phyloP scores from a whole-genome alignment of 1,140 invertebrate species.

The Sinonovacula constricta region DNA sequence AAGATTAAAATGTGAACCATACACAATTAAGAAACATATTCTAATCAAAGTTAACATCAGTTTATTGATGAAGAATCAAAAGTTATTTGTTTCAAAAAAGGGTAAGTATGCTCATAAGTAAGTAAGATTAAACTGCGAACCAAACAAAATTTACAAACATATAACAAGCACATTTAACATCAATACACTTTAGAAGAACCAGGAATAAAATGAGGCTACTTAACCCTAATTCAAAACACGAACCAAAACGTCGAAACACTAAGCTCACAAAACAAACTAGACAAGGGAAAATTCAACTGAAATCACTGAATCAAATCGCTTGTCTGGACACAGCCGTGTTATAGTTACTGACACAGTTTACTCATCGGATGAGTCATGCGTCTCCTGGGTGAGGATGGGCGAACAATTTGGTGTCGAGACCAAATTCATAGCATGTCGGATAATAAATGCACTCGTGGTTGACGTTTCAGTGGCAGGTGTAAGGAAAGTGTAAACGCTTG shows the following conservation, averaged over 20 bases:
- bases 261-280: slow-evolving; percentile 14
- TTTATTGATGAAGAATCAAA: too few species aligned
- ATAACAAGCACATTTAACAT: too few species aligned
- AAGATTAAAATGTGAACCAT: too few species aligned
- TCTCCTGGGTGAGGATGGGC: too few species aligned
- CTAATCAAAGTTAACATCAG: too few species aligned
- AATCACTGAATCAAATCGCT: slow-evolving; percentile 9
- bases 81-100: too few species aligned
- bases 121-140: slow-evolving; percentile 19
- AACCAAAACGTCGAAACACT: slow-evolving; percentile 19
- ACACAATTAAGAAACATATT: too few species aligned
- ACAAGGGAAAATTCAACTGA: too few species aligned
- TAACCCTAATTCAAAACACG: slow-evolving; percentile 11
- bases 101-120: slow-evolving; percentile 10
- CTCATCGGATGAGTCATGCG: slow-evolving; percentile 15
- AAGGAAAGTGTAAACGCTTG: slow-evolving; percentile 11
- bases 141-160: slow-evolving; percentile 28
- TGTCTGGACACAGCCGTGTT: slow-evolving; percentile 2
- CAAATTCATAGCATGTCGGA: slow-evolving; percentile 23
- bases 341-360: slow-evolving; percentile 7
- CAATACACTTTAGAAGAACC: slow-evolving; percentile 7
- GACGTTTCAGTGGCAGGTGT: too few species aligned
- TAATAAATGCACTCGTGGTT: too few species aligned
- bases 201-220: slow-evolving; percentile 21
- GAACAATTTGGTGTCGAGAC: slow-evolving; percentile 21